Percentiles rank a stretch among this genome's conserved stretches.
Evolutionary conservation across 2,888 invertebrate genomes (phyloP).

Genomic region (Cataglyphis cursor): DNA sequence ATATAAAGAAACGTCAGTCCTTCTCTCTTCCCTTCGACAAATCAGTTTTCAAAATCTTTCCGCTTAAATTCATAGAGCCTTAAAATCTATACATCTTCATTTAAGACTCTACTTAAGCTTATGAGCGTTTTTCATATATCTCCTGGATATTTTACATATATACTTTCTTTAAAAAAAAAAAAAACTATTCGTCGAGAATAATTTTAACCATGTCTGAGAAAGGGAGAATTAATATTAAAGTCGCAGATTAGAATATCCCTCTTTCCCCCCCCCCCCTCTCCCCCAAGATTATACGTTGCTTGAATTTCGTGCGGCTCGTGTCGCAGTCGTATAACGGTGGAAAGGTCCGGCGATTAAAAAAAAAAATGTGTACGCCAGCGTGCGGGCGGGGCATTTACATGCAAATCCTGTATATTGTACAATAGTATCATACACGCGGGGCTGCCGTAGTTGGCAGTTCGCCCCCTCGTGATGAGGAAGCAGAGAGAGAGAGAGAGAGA

Average conservation of each 20-base stretch:
- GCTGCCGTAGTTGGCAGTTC: neutral
- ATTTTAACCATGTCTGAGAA: neutral
- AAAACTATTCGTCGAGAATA: neutral
- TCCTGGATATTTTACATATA: neutral
- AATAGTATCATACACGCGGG: slow-evolving; percentile 24
- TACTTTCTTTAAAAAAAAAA: neutral
- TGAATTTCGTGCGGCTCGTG: slow-evolving; percentile 41
- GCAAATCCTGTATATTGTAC: slow-evolving; percentile 37
- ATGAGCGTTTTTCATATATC: neutral
- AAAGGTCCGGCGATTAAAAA: neutral
- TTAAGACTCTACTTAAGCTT: neutral
- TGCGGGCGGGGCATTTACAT: slow-evolving; percentile 24
- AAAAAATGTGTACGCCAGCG: neutral
- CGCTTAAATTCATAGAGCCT: neutral
- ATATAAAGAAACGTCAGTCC: neutral
- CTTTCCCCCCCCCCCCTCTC: neutral
- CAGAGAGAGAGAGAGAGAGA: too few relatives aligned
- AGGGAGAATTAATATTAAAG: slow-evolving; percentile 28
- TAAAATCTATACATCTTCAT: slow-evolving; percentile 24
- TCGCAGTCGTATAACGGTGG: slow-evolving; percentile 10
- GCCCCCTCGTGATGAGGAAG: neutral
- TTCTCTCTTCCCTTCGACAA: neutral
- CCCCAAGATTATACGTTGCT: neutral
- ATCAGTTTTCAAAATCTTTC: neutral
- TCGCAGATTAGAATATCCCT: slow-evolving; percentile 19